These are phyloP conservation scores for Aricia artaxerxes DNA, from an alignment of 2,888 invertebrate genomes.

Conservation along the genomic window DNA sequence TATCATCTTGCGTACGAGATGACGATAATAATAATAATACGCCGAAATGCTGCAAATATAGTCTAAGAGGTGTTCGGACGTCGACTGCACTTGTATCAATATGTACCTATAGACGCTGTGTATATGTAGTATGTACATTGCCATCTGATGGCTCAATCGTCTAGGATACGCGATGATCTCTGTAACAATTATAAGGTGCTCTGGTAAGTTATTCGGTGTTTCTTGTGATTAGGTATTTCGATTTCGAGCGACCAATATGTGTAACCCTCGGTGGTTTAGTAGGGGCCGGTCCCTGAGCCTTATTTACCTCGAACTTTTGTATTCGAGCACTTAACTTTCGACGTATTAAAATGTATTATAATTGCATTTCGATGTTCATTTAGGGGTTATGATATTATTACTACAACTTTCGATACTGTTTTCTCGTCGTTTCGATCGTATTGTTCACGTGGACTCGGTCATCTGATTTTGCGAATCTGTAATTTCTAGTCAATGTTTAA, in stretches of 20 bases:
- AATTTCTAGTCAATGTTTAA: constrained; percentile 28
- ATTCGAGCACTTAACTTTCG: not conserved
- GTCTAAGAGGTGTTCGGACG: not conserved
- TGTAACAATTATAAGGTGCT: constrained; percentile 80
- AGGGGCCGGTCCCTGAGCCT: constrained; percentile 66
- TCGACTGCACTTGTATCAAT: constrained; percentile 61
- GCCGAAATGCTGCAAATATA: no score
- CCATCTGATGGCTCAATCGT: constrained; percentile 74
- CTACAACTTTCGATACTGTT: constrained; percentile 44
- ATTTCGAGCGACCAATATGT: constrained; percentile 73
- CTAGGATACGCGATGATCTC: constrained; percentile 73
- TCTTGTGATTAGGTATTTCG: constrained; percentile 72
- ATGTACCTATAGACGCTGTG: constrained; percentile 70
- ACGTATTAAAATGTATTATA: constrained; percentile 51
- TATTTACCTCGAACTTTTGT: constrained; percentile 13
- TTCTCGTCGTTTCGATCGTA: constrained; percentile 20
- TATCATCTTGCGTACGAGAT: no score
- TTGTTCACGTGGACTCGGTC: not conserved
- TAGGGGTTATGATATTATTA: constrained; percentile 60
- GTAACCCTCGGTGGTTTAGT: constrained; percentile 62
- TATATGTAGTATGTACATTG: constrained; percentile 63
- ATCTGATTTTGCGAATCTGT: constrained; percentile 11
- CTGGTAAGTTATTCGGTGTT: constrained; percentile 73
- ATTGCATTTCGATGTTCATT: constrained; percentile 71
- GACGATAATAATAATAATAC: no score